phyloP scores from a whole-genome alignment of 2,888 invertebrate genomes.

The Idaea aversata region DNA sequence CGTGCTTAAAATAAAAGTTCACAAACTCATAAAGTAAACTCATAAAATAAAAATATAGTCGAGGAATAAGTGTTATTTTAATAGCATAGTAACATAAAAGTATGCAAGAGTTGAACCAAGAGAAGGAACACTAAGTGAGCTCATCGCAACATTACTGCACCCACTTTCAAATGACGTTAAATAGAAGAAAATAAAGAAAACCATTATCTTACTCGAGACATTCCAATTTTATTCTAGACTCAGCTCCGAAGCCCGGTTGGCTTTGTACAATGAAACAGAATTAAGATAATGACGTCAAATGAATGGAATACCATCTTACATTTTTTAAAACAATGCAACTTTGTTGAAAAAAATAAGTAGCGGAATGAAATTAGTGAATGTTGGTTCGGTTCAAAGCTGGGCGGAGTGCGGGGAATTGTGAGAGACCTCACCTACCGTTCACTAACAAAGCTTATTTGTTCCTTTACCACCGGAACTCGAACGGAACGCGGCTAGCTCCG shows the following conservation, averaged over 20 bases:
- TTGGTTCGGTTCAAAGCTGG: constrained; percentile 14
- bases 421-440: constrained; percentile 30
- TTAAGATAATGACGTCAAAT: constrained; percentile 26
- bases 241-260: not conserved
- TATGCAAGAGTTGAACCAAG: not conserved
- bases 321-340: constrained; percentile 28
- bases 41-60: too few species aligned
- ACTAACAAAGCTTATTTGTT: constrained; percentile 63
- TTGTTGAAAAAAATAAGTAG: constrained; percentile 24
- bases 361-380: constrained; percentile 43
- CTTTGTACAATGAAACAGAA: constrained; percentile 13
- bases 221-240: not conserved
- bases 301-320: constrained; percentile 27
- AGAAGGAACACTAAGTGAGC: not conserved
- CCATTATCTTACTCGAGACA: not conserved
- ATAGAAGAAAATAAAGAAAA: not conserved
- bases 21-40: too few species aligned
- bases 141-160: not conserved
- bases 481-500: not conserved
- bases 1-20: too few species aligned
- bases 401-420: constrained; percentile 30
- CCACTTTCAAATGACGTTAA: constrained; percentile 2
- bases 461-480: constrained; percentile 37
- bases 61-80: too few species aligned
- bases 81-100: not conserved